phyloP scores from a whole-genome alignment of 2,888 invertebrate species.

The Cylloceria caligata region DNA sequence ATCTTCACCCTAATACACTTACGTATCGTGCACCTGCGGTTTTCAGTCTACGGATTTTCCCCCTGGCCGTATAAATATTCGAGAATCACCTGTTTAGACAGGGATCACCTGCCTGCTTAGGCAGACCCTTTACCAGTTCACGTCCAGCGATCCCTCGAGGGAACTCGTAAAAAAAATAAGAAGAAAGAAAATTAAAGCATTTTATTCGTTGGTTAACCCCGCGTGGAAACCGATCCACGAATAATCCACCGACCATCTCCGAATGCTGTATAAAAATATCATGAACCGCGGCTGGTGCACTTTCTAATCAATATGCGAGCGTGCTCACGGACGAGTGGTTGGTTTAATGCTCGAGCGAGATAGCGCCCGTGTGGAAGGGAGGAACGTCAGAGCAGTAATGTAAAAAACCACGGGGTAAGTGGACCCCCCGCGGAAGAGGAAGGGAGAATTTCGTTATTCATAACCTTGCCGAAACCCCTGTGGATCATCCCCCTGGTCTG shows the following conservation, averaged over 20 bases:
- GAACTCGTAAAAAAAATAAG: background rate
- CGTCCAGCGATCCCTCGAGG: background rate
- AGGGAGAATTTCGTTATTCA: slow-evolving; percentile 70
- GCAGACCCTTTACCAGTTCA: background rate
- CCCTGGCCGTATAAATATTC: background rate
- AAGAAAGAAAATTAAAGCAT: slow-evolving; percentile 5
- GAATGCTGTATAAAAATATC: slow-evolving; percentile 26
- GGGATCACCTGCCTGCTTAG: slow-evolving; percentile 1
- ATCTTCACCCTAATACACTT: background rate
- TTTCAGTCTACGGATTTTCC: background rate
- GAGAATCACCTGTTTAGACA: background rate
- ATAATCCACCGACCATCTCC: background rate
- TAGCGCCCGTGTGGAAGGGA: slow-evolving; percentile 5
- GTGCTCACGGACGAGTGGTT: slow-evolving; percentile 19
- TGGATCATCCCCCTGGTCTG: slow-evolving; percentile 69
- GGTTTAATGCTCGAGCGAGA: slow-evolving; percentile 19
- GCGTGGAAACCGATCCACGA: background rate
- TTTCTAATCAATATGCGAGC: slow-evolving; percentile 45
- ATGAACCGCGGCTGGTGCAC: slow-evolving; percentile 29
- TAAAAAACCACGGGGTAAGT: slow-evolving; percentile 39
- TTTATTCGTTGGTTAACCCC: background rate
- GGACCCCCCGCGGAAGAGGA: slow-evolving; percentile 40
- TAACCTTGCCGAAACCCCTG: slow-evolving; percentile 67
- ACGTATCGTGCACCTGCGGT: background rate
- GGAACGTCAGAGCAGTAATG: slow-evolving; percentile 5